Percentiles rank a stretch among this genome's conserved stretches.
phyloP scores from a whole-genome alignment of 2,113 vertebrate species.

The Protobothrops mucrosquamatus region DNA sequence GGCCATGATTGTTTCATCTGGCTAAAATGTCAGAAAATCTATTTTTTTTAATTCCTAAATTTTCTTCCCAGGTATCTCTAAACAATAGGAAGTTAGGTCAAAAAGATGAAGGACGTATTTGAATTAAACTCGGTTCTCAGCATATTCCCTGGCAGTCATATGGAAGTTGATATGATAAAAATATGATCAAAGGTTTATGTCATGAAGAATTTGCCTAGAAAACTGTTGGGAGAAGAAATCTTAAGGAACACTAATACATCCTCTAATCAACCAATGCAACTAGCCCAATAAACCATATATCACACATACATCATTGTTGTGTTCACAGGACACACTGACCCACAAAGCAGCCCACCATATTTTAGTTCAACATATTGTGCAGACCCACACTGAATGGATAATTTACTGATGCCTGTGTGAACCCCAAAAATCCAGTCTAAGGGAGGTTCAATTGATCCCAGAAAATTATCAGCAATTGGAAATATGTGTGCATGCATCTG shows the following conservation, averaged over 20 bases:
- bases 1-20: no score
- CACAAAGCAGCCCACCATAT: neutral
- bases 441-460: neutral
- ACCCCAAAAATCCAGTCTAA: neutral
- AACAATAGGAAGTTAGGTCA: no score
- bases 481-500: neutral
- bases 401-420: neutral
- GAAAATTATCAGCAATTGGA: neutral
- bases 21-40: no score
- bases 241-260: neutral
- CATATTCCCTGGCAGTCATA: no score
- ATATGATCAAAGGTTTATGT: neutral
- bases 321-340: neutral
- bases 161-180: no score
- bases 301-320: neutral
- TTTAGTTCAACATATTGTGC: neutral
- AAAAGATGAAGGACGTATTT: no score
- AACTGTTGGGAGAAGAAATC: neutral
- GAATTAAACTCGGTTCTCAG: no score
- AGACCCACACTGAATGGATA: neutral
- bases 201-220: neutral
- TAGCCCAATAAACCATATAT: neutral
- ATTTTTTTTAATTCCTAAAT: no score
- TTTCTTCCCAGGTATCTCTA: no score
- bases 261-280: neutral